A percentile compares a stretch with the other conserved stretches of the same genome.
phyloP scores from a whole-genome alignment of 2,797 vertebrate species.

The Esox masquinongy region DNA sequence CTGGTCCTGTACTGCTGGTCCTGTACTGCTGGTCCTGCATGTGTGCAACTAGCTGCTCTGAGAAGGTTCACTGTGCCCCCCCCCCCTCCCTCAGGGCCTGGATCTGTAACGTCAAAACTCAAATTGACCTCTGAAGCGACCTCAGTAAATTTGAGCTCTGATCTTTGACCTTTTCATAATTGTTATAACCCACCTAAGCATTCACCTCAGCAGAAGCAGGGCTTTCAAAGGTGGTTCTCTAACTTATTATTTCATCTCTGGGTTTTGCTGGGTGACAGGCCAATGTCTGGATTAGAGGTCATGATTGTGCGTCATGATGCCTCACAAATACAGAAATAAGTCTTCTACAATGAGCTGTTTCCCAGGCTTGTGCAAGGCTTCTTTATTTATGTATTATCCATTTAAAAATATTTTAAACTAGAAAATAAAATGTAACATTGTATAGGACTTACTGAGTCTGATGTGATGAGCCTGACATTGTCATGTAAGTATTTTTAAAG shows the following conservation, averaged over 20 bases:
- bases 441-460: neutral
- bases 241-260: neutral
- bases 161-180: slow-evolving; percentile 42
- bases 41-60: slow-evolving; percentile 41
- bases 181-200: slow-evolving; percentile 38
- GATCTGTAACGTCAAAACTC: slow-evolving; percentile 36
- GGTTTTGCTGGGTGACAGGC: neutral
- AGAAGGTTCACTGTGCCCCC: slow-evolving; percentile 71
- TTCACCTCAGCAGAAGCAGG: slow-evolving; percentile 14
- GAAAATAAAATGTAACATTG: no score
- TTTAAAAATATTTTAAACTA: no score
- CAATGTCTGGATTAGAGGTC: neutral
- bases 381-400: neutral
- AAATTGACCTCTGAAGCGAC: slow-evolving; percentile 38
- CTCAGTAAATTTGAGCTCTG: slow-evolving; percentile 39
- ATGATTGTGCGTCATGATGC: neutral
- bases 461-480: neutral
- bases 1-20: no score
- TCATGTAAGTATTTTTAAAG: neutral
- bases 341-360: neutral
- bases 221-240: neutral
- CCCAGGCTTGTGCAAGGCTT: neutral
- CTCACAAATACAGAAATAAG: neutral
- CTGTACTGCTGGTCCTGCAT: slow-evolving; percentile 67
- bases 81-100: slow-evolving; percentile 24